Percentiles rank a stretch among this genome's conserved stretches.
Conservation (phyloP, 2,113 vertebrate genomes). For the Okapia johnstoni region DNA sequence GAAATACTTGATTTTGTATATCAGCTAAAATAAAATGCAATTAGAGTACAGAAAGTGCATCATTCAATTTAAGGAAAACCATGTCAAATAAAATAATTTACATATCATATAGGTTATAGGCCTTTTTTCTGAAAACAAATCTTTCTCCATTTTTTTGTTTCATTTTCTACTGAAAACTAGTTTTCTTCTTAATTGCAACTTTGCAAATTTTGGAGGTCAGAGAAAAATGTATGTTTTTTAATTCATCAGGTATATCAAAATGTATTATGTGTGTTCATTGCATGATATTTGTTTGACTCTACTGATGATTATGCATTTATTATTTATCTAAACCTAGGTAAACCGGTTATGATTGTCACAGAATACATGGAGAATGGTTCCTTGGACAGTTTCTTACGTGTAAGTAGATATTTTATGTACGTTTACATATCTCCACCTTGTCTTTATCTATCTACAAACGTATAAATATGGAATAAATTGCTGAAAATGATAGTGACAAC, state of each 20-base stretch:
- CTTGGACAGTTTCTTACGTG: conserved; percentile 90
- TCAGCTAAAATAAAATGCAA: background rate
- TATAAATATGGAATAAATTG: background rate
- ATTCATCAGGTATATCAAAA: background rate
- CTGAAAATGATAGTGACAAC: background rate
- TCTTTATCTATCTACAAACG: background rate
- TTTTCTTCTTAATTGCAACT: background rate
- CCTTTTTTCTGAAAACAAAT: background rate
- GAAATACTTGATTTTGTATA: background rate
- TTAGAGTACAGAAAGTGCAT: background rate
- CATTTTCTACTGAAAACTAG: background rate
- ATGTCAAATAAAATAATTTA: background rate
- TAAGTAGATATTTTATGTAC: conserved; percentile 75
- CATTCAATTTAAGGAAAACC: background rate
- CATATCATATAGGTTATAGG: background rate
- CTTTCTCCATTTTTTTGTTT: background rate
- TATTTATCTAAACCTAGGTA: conserved; percentile 80
- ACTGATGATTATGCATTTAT: background rate
- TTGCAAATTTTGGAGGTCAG: background rate
- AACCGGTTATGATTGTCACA: conserved; percentile 92
- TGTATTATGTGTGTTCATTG: background rate
- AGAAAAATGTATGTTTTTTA: background rate
- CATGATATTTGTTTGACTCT: background rate
- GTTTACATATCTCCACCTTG: background rate
- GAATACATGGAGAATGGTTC: conserved; percentile 95